phyloP scores from a whole-genome alignment of 53 echinoderm and acorn worm species.

The Echinarachnius parma region DNA sequence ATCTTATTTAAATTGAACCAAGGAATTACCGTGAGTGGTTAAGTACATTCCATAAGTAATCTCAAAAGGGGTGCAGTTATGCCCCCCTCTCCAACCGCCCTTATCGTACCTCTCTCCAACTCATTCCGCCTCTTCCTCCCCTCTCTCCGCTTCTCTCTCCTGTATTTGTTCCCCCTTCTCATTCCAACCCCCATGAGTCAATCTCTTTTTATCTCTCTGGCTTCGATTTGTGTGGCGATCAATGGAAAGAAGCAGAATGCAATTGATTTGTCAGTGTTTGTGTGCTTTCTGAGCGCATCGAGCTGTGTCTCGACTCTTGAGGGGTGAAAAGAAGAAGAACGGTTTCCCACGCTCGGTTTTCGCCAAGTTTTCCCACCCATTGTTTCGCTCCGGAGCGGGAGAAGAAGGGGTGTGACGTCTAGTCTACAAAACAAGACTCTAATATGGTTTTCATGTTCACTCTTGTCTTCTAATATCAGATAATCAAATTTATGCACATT shows the following conservation, averaged over 20 bases:
- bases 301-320: constrained; percentile 24
- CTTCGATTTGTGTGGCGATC: constrained; percentile 5
- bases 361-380: background rate
- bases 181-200: constrained; percentile 1
- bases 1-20: too few species aligned
- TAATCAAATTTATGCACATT: too few species aligned
- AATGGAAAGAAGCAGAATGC: constrained; percentile 15
- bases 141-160: too few species aligned
- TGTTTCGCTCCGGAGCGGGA: constrained; percentile 10
- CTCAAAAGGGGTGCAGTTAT: too few species aligned
- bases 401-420: background rate
- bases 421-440: constrained; percentile 2
- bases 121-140: too few species aligned
- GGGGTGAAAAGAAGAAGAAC: constrained; percentile 4
- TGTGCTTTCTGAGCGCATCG: constrained; percentile 12
- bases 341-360: constrained; percentile 25
- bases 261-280: constrained; percentile 22
- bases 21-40: too few species aligned
- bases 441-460: too few species aligned
- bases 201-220: constrained; percentile 13
- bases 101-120: too few species aligned
- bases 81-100: too few species aligned
- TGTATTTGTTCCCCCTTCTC: constrained; percentile 25
- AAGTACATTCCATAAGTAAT: too few species aligned
- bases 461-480: too few species aligned